Conservation (phyloP, 2,888 invertebrate genomes). For the Limenitis camilla region DNA sequence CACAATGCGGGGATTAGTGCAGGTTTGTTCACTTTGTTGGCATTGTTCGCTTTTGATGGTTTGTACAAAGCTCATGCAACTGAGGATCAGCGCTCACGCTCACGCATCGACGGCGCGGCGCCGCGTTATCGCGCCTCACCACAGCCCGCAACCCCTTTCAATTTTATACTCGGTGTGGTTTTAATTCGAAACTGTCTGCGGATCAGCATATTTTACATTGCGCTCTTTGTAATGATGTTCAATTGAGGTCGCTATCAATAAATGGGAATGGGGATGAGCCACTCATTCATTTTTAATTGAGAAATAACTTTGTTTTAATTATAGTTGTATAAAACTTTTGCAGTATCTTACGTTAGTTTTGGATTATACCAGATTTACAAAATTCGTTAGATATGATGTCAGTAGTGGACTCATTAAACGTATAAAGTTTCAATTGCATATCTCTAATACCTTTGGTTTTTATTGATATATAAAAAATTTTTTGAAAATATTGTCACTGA, state of each 20-base stretch:
- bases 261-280: slow-evolving; percentile 45
- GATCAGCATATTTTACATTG: slow-evolving; percentile 64
- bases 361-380: no score
- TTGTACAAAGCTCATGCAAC: slow-evolving; percentile 43
- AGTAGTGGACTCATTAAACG: no score
- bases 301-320: no score
- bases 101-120: slow-evolving; percentile 45
- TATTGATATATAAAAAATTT: no score
- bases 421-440: no score
- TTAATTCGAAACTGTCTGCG: slow-evolving; percentile 57
- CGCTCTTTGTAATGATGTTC: slow-evolving; percentile 48
- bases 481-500: no score
- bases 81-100: slow-evolving; percentile 40
- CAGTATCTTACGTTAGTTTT: no score
- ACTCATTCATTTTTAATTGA: slow-evolving; percentile 16
- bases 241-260: slow-evolving; percentile 52
- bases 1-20: slow-evolving; percentile 60
- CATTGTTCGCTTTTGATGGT: slow-evolving; percentile 45
- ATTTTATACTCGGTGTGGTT: slow-evolving; percentile 49
- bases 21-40: slow-evolving; percentile 47
- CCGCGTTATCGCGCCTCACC: slow-evolving; percentile 53
- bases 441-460: no score
- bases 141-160: slow-evolving; percentile 55
- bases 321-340: no score
- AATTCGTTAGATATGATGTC: no score